Conservation (phyloP, 2,113 vertebrate species). For the Hippocampus comes region DNA sequence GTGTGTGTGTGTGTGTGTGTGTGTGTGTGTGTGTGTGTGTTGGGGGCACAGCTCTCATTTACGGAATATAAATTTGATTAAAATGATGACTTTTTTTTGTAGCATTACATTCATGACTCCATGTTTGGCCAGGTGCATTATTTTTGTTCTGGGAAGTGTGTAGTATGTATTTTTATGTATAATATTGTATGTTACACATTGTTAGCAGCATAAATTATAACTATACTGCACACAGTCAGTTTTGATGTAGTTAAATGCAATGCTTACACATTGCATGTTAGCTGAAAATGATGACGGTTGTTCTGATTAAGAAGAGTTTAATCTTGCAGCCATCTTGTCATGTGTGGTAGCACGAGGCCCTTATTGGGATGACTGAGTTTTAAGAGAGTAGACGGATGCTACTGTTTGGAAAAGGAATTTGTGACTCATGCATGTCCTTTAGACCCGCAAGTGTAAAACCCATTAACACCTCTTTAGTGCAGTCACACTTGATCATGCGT, state of each 20-base stretch:
- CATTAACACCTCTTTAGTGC: slow-evolving; percentile 54
- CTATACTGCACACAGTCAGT: background rate
- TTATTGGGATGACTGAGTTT: slow-evolving; percentile 37
- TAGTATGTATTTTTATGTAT: background rate
- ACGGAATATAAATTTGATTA: background rate
- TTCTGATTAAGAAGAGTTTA: slow-evolving; percentile 14
- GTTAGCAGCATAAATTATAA: too few species aligned
- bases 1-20: too few species aligned
- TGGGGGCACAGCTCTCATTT: background rate
- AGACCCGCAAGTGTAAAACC: slow-evolving; percentile 61
- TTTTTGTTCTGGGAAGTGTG: background rate
- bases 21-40: too few species aligned
- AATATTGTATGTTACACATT: too few species aligned
- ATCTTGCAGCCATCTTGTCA: slow-evolving; percentile 1
- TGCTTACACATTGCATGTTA: background rate
- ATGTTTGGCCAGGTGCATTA: background rate
- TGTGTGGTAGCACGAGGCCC: slow-evolving; percentile 23
- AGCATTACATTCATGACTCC: background rate
- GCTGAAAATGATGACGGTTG: slow-evolving; percentile 11
- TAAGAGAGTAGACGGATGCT: slow-evolving; percentile 39
- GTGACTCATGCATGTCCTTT: slow-evolving; percentile 49
- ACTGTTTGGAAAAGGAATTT: slow-evolving; percentile 62
- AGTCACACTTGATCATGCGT: slow-evolving; percentile 17
- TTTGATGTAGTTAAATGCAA: background rate
- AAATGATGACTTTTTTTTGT: background rate